Evolutionary conservation across 2,797 vertebrate genomes (phyloP).

Genomic region (Botia kubotai): DNA sequence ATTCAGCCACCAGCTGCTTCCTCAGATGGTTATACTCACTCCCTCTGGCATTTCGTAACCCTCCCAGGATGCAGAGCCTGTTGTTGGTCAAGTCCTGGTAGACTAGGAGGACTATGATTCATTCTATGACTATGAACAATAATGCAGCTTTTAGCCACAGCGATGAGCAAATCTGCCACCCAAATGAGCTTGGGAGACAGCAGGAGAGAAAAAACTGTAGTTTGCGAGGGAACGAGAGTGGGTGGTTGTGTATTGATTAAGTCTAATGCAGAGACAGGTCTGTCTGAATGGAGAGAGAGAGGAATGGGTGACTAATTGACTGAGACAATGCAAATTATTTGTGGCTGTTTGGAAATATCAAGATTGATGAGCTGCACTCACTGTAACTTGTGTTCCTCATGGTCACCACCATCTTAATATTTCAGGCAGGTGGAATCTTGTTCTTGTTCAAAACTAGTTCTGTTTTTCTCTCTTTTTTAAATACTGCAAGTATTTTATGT

Average conservation of each 20-base stretch:
- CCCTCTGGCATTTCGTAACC: constrained; percentile 14
- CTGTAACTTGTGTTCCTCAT: neutral
- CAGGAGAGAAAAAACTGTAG: constrained; percentile 7
- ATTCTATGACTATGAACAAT: constrained; percentile 64
- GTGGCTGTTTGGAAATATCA: constrained; percentile 71
- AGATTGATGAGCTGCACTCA: constrained; percentile 65
- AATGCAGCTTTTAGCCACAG: constrained; percentile 49
- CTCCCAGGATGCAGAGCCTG: constrained; percentile 32
- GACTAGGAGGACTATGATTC: constrained; percentile 53
- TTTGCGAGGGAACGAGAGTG: constrained; percentile 26
- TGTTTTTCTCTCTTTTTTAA: too few relatives aligned
- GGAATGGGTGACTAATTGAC: constrained; percentile 71
- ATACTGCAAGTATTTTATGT: neutral
- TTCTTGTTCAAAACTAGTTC: neutral
- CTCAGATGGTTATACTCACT: constrained; percentile 31
- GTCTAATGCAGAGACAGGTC: constrained; percentile 62
- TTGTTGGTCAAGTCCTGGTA: constrained; percentile 25
- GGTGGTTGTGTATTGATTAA: constrained; percentile 65
- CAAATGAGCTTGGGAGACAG: constrained; percentile 37
- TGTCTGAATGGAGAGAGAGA: constrained; percentile 54
- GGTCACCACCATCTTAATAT: neutral
- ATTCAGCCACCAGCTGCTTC: constrained; percentile 38
- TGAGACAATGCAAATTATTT: constrained; percentile 77
- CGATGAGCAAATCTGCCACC: constrained; percentile 47
- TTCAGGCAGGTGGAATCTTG: neutral